A percentile compares a stretch with the other conserved stretches of the same genome.
phyloP scores from a whole-genome alignment of 2,113 vertebrate species.

The Myxocyprinus asiaticus region DNA sequence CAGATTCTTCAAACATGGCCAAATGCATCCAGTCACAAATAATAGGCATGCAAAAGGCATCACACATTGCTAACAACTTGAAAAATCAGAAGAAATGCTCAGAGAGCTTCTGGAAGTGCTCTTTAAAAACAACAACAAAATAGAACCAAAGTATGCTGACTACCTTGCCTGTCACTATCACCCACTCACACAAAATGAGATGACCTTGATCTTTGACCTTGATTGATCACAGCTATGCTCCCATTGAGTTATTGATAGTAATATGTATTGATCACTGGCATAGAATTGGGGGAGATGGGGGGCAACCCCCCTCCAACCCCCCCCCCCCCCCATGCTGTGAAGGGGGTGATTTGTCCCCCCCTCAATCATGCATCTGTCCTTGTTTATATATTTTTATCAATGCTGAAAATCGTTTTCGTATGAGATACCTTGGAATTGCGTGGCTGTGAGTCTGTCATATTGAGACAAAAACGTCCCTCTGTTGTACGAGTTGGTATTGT shows the following conservation, averaged over 20 bases:
- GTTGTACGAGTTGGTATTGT: too few relatives aligned
- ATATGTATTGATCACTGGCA: conserved; percentile 20
- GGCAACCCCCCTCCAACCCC: too few relatives aligned
- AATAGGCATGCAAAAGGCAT: conserved; percentile 5
- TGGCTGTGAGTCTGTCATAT: too few relatives aligned
- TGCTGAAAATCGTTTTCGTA: too few relatives aligned
- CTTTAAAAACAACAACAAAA: neutral
- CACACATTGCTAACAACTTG: neutral
- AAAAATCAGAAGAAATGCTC: conserved; percentile 13
- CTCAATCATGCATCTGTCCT: too few relatives aligned
- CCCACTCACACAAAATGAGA: neutral
- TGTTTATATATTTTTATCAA: too few relatives aligned
- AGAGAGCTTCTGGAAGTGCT: conserved; percentile 1
- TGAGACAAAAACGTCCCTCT: too few relatives aligned
- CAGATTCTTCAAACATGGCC: neutral
- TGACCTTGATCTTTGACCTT: conserved; percentile 19
- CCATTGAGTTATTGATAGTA: conserved; percentile 10
- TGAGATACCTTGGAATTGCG: too few relatives aligned
- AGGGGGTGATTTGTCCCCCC: too few relatives aligned
- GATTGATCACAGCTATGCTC: conserved; percentile 22
- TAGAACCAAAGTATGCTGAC: neutral
- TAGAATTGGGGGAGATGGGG: too few relatives aligned
- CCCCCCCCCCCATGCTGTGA: too few relatives aligned
- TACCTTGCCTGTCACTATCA: neutral
- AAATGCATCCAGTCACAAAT: conserved; percentile 28